Evolutionary conservation across 2,113 vertebrate species (phyloP).

Genomic region (Aptenodytes forsteri): DNA sequence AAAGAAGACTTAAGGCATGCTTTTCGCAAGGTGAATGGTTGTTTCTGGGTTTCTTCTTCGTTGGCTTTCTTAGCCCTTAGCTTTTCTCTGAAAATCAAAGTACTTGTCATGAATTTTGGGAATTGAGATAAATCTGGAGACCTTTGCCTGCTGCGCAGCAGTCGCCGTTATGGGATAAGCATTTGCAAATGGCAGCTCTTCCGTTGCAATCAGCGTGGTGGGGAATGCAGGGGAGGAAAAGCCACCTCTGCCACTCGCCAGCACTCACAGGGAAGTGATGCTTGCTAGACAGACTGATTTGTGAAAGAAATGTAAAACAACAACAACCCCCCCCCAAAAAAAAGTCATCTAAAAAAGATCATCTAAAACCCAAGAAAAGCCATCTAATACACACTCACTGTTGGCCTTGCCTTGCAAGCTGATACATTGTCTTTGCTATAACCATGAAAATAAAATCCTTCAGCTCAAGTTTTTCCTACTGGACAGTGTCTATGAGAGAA

Average conservation of each 20-base stretch:
- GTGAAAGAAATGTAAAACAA: background rate
- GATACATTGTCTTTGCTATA: background rate
- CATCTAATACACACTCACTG: background rate
- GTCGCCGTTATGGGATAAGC: accelerated
- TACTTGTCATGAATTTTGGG: background rate
- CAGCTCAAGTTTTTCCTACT: background rate
- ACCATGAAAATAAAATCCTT: background rate
- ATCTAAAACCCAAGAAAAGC: background rate
- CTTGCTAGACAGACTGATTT: background rate
- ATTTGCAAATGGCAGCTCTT: background rate
- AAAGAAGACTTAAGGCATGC: background rate
- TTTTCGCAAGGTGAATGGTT: background rate
- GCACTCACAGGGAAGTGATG: background rate
- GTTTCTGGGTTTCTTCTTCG: background rate
- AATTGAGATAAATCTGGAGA: background rate
- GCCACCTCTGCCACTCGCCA: background rate
- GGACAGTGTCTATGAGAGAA: background rate
- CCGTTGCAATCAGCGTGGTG: accelerated
- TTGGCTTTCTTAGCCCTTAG: background rate
- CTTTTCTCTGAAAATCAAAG: background rate
- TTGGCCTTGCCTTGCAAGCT: background rate
- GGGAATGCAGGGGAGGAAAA: background rate
- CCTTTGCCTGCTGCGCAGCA: background rate
- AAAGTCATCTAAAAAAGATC: background rate
- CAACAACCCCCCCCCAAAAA: background rate